Conservation (phyloP, 2,113 vertebrate species). For the Mus musculus region DNA sequence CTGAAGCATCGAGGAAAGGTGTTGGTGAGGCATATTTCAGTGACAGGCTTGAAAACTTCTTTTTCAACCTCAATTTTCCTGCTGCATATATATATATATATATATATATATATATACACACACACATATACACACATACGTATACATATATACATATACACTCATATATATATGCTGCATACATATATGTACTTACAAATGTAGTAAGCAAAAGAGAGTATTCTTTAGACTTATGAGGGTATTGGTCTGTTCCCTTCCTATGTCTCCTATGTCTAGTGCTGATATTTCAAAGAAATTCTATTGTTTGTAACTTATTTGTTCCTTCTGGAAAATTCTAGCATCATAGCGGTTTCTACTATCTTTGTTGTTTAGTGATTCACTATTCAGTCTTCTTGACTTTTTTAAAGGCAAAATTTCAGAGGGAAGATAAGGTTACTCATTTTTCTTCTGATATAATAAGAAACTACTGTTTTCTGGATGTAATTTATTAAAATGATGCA, state of each 20-base stretch:
- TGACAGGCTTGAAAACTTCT: slow-evolving; percentile 40
- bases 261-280: background rate
- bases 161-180: too few species aligned
- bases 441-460: background rate
- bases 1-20: slow-evolving; percentile 36
- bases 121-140: background rate
- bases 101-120: too few species aligned
- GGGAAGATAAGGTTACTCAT: background rate
- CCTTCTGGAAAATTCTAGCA: background rate
- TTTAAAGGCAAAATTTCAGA: slow-evolving; percentile 9
- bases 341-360: background rate
- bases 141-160: too few species aligned
- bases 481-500: background rate
- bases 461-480: background rate
- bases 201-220: too few species aligned
- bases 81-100: background rate
- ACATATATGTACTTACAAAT: background rate
- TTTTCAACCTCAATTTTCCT: slow-evolving; percentile 44
- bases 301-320: slow-evolving; percentile 1
- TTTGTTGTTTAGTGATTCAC: slow-evolving; percentile 3
- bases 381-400: background rate
- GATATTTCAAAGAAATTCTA: slow-evolving; percentile 1
- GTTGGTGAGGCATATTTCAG: slow-evolving; percentile 37
- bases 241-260: background rate
- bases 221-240: background rate